A percentile compares a stretch with the other conserved stretches of the same genome.
Conservation (phyloP, 2,113 vertebrate genomes). For the Lanius collurio region DNA sequence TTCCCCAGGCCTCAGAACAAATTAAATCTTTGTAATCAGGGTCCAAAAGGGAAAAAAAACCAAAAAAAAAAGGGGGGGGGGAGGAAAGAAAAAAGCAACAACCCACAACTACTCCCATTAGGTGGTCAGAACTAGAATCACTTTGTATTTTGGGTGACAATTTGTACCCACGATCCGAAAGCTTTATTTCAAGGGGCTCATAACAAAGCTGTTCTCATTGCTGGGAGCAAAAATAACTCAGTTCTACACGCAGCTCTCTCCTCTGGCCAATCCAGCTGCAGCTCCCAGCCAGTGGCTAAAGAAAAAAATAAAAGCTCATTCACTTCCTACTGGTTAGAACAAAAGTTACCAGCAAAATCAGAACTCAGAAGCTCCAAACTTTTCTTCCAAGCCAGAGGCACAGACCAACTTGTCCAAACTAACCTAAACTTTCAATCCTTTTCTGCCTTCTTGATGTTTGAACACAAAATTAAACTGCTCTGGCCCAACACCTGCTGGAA, state of each 20-base stretch:
- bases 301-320: neutral
- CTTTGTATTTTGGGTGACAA: slow-evolving; percentile 33
- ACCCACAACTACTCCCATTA: slow-evolving; percentile 20
- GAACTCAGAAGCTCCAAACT: neutral
- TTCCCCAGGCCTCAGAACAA: slow-evolving; percentile 23
- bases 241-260: neutral
- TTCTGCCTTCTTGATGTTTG: neutral
- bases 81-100: neutral
- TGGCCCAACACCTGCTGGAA: neutral
- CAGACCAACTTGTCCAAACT: neutral
- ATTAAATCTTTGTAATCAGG: slow-evolving; percentile 40
- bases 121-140: slow-evolving; percentile 27
- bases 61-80: accelerated
- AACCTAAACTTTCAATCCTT: neutral
- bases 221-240: slow-evolving; percentile 33
- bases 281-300: neutral
- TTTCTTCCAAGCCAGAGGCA: neutral
- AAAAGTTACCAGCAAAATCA: neutral
- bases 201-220: neutral
- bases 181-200: slow-evolving; percentile 40
- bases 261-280: slow-evolving; percentile 9
- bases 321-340: neutral
- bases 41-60: neutral
- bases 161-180: neutral
- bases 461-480: neutral